Evolutionary conservation across 1,140 invertebrate species (phyloP).

Genomic region (Ostrea edulis): DNA sequence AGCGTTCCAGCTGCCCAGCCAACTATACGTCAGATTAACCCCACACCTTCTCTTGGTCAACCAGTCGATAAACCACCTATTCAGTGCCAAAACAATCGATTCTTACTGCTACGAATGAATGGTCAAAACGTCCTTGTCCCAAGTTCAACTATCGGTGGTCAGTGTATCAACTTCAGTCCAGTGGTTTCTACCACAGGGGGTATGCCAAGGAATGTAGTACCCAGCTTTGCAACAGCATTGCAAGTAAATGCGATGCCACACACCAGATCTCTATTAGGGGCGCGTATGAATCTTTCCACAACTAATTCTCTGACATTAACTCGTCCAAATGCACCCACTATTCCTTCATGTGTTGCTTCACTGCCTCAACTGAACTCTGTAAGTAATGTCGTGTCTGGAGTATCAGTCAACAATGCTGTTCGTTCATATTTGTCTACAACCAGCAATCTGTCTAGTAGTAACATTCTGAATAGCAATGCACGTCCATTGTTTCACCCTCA

Average conservation of each 20-base stretch:
- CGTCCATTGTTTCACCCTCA: background rate
- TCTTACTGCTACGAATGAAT: background rate
- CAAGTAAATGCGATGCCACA: background rate
- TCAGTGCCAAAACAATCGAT: background rate
- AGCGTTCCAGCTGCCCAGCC: background rate
- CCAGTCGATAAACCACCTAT: background rate
- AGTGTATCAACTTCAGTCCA: background rate
- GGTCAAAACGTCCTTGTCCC: conserved; percentile 13
- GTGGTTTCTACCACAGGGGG: background rate
- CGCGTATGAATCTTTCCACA: background rate
- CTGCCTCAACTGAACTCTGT: background rate
- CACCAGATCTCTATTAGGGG: background rate
- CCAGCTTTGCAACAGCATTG: background rate
- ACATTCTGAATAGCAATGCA: background rate
- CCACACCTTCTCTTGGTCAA: background rate
- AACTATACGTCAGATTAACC: background rate
- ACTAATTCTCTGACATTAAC: background rate
- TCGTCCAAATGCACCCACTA: background rate
- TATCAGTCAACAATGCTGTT: background rate
- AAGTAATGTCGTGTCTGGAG: background rate
- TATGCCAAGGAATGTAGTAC: background rate
- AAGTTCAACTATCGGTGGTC: background rate
- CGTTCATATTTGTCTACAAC: background rate
- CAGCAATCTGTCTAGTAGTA: background rate
- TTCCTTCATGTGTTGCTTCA: background rate